Evolutionary conservation across 2,797 vertebrate species (phyloP).

Genomic region (Xerus rutilus): DNA sequence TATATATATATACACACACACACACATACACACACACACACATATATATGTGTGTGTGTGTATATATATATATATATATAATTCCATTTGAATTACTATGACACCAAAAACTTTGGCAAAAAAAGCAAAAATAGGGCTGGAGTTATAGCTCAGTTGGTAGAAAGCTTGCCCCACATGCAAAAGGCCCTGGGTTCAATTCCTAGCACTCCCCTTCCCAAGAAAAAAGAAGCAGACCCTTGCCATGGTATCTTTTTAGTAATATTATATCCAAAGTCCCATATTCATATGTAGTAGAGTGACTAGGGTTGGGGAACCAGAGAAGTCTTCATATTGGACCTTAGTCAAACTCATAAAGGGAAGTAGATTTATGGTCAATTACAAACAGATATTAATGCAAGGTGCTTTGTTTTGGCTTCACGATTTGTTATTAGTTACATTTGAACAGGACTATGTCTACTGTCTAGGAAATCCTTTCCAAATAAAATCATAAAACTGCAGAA

Average conservation of each 20-base stretch:
- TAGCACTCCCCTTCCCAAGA: background rate
- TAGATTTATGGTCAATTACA: background rate
- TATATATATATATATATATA: no score
- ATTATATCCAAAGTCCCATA: background rate
- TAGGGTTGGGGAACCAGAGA: background rate
- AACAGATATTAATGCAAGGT: background rate
- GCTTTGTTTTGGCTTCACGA: background rate
- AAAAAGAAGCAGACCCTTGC: background rate
- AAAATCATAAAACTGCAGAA: background rate
- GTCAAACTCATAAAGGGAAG: background rate
- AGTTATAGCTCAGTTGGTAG: no score
- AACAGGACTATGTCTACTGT: background rate
- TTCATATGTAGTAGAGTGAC: background rate
- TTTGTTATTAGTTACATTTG: background rate
- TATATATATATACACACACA: no score
- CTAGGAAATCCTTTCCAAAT: background rate
- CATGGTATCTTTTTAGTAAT: background rate
- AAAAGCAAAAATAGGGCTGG: background rate
- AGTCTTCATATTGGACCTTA: background rate
- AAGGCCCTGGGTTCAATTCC: no score
- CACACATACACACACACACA: no score
- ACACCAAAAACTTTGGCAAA: background rate
- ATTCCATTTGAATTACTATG: background rate
- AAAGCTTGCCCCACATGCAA: no score
- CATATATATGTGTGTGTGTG: no score